phyloP scores from a whole-genome alignment of 2,888 invertebrate species.

The Endotricha flammealis region DNA sequence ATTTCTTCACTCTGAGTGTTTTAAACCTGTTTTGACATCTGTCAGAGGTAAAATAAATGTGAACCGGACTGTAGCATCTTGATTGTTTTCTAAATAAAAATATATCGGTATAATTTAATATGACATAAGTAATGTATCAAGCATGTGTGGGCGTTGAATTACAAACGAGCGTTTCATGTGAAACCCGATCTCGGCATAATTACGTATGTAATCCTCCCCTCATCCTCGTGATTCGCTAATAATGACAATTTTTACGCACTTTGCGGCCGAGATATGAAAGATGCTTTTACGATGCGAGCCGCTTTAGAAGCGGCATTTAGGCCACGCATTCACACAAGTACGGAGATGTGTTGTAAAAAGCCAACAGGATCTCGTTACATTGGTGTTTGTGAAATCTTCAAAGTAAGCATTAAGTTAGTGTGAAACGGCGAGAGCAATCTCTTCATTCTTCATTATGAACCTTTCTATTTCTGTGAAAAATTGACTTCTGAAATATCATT shows the following conservation, averaged over 20 bases:
- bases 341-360: background rate
- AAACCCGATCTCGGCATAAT: constrained; percentile 16
- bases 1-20: too few relatives aligned
- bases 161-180: constrained; percentile 24
- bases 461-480: constrained; percentile 8
- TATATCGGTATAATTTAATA: too few relatives aligned
- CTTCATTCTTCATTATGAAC: background rate
- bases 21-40: too few relatives aligned
- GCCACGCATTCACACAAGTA: too few relatives aligned
- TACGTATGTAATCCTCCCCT: constrained; percentile 14
- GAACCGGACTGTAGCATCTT: too few relatives aligned
- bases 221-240: constrained; percentile 20
- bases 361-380: background rate
- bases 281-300: background rate
- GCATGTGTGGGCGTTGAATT: too few relatives aligned
- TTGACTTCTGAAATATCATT: constrained; percentile 15
- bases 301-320: too few relatives aligned
- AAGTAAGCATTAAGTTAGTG: constrained; percentile 5
- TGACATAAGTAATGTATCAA: too few relatives aligned
- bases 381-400: too few relatives aligned
- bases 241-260: constrained; percentile 24
- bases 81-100: too few relatives aligned
- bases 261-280: constrained; percentile 13
- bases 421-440: background rate
- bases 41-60: too few relatives aligned